Evolutionary conservation across 2,797 vertebrate species (phyloP).

Genomic region (Sebastes steindachneri): DNA sequence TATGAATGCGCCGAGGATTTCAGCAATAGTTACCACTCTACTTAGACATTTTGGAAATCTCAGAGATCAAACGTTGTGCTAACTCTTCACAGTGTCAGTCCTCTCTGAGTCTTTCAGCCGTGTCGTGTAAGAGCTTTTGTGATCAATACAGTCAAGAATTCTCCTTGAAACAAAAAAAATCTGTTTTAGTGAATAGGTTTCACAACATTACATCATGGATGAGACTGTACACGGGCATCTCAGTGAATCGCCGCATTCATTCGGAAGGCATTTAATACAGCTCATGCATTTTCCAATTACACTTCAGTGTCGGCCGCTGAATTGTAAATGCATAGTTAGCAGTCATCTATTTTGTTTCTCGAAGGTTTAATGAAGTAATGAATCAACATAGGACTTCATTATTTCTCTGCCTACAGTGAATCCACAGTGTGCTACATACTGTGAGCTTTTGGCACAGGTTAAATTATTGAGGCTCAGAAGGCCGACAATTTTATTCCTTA

Average conservation of each 20-base stretch:
- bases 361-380: slow-evolving; percentile 53
- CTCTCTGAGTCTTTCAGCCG: slow-evolving; percentile 39
- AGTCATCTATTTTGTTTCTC: slow-evolving; percentile 43
- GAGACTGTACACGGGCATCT: slow-evolving; percentile 23
- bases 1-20: slow-evolving; percentile 16
- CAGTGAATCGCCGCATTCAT: slow-evolving; percentile 31
- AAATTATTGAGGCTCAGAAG: slow-evolving; percentile 57
- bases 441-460: slow-evolving; percentile 34
- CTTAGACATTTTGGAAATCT: slow-evolving; percentile 48
- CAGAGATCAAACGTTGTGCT: slow-evolving; percentile 51
- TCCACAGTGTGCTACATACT: background rate
- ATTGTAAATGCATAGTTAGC: slow-evolving; percentile 51
- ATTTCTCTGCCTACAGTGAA: slow-evolving; percentile 41
- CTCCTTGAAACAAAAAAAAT: slow-evolving; percentile 63
- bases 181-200: slow-evolving; percentile 60
- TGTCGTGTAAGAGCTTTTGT: slow-evolving; percentile 57
- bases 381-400: slow-evolving; percentile 50
- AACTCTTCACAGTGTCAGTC: slow-evolving; percentile 52
- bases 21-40: slow-evolving; percentile 21
- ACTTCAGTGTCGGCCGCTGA: slow-evolving; percentile 19
- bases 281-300: slow-evolving; percentile 52
- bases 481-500: slow-evolving; percentile 13
- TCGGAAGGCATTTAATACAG: slow-evolving; percentile 25
- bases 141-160: slow-evolving; percentile 66
- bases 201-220: slow-evolving; percentile 69